Evolutionary conservation across 2,888 invertebrate genomes (phyloP).

Genomic region (Tetheella fluctuosa): DNA sequence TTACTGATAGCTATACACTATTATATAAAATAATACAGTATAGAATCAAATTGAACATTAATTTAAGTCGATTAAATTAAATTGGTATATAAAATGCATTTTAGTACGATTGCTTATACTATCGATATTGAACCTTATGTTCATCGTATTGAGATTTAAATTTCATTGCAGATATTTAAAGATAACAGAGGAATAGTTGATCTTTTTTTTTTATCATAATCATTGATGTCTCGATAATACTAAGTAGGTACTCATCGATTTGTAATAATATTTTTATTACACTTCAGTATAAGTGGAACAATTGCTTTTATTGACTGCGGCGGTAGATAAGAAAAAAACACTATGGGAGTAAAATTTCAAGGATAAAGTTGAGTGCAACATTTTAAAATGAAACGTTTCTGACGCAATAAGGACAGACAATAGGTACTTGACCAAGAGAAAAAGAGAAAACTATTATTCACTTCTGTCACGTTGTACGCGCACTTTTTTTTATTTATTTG

Average conservation of each 20-base stretch:
- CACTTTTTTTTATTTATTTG: not conserved
- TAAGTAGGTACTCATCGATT: not conserved
- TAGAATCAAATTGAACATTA: not conserved
- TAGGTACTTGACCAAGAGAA: too few relatives aligned
- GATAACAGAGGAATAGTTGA: too few relatives aligned
- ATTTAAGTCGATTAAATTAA: constrained; percentile 3
- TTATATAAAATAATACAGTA: not conserved
- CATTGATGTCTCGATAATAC: not conserved
- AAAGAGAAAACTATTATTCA: too few relatives aligned
- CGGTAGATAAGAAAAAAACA: not conserved
- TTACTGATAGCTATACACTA: constrained; percentile 3
- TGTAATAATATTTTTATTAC: not conserved
- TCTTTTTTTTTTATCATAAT: not conserved
- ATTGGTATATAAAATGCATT: not conserved
- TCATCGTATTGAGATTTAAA: not conserved
- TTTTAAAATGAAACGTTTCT: too few relatives aligned
- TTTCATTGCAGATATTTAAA: not conserved
- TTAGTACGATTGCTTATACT: not conserved
- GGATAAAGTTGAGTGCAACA: too few relatives aligned
- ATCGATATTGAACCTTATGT: not conserved
- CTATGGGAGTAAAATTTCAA: too few relatives aligned
- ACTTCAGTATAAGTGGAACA: not conserved
- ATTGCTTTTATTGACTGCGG: not conserved
- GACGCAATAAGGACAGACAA: too few relatives aligned
- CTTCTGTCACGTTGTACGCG: too few relatives aligned